Evolutionary conservation across 2,797 vertebrate species (phyloP).

Genomic region (Pseudochromis fuscus): DNA sequence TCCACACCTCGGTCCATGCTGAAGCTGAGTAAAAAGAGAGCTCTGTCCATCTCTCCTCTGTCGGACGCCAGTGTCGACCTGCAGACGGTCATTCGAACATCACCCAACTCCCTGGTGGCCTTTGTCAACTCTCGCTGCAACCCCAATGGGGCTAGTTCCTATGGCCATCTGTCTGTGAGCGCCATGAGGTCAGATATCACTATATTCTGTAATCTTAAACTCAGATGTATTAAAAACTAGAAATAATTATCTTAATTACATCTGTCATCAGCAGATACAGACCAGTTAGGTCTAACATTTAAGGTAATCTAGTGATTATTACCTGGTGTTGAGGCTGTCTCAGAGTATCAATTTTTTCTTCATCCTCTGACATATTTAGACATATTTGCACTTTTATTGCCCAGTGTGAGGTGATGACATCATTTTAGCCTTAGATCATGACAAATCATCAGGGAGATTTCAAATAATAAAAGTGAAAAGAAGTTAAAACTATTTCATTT

Average conservation of each 20-base stretch:
- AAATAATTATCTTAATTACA: background rate
- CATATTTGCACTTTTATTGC: too few species aligned
- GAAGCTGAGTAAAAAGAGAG: slow-evolving; percentile 95
- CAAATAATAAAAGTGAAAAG: too few species aligned
- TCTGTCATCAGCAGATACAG: background rate
- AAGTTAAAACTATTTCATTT: too few species aligned
- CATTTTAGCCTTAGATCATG: too few species aligned
- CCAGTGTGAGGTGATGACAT: too few species aligned
- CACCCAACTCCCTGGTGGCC: slow-evolving; percentile 97
- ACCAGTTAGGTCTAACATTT: background rate
- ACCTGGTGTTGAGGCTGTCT: too few species aligned
- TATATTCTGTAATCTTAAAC: background rate
- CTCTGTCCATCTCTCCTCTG: slow-evolving; percentile 96
- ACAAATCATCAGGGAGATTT: background rate
- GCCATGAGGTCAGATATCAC: slow-evolving; percentile 90
- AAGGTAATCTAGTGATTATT: too few species aligned
- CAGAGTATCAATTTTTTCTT: too few species aligned
- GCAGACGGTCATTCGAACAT: slow-evolving; percentile 97
- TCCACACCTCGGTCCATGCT: slow-evolving; percentile 92
- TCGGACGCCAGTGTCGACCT: slow-evolving; percentile 97
- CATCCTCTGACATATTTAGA: too few species aligned
- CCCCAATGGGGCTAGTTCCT: slow-evolving; percentile 90
- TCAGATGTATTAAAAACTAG: background rate
- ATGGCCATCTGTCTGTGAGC: slow-evolving; percentile 96
- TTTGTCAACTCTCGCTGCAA: slow-evolving; percentile 96